Evolutionary conservation across 2,113 vertebrate genomes (phyloP).

Genomic region (Pitta sordida): DNA sequence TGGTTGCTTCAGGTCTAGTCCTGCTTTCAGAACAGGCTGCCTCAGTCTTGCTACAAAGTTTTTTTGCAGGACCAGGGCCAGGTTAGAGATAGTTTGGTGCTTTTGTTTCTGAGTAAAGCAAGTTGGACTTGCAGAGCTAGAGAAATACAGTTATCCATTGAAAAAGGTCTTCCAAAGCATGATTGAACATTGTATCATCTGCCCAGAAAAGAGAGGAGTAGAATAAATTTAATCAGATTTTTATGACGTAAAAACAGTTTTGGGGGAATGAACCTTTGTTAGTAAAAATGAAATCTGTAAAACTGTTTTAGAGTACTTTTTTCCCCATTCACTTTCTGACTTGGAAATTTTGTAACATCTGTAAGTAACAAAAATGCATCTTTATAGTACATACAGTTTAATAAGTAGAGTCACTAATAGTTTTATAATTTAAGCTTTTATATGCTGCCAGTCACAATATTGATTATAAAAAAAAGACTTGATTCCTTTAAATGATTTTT

Average conservation of each 20-base stretch:
- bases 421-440: conserved; percentile 62
- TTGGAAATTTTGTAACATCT: conserved; percentile 57
- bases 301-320: not conserved
- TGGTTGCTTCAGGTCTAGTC: conserved; percentile 22
- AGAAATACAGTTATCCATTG: conserved; percentile 9
- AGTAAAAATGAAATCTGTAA: not conserved
- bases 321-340: not conserved
- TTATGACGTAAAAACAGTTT: not conserved
- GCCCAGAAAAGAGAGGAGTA: not conserved
- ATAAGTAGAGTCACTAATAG: conserved; percentile 38
- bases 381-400: conserved; percentile 49
- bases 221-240: conserved; percentile 1
- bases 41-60: not conserved
- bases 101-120: conserved; percentile 16
- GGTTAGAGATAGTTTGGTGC: not conserved
- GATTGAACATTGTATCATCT: not conserved
- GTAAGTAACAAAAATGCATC: conserved; percentile 46
- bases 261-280: not conserved
- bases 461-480: not conserved
- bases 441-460: conserved; percentile 15
- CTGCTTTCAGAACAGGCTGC: not conserved
- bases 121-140: conserved; percentile 11
- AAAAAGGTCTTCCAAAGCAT: conserved; percentile 58
- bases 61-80: not conserved
- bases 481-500: conserved; percentile 22